Evolutionary conservation across 2,888 invertebrate species (phyloP).

Genomic region (Rotaria socialis): DNA sequence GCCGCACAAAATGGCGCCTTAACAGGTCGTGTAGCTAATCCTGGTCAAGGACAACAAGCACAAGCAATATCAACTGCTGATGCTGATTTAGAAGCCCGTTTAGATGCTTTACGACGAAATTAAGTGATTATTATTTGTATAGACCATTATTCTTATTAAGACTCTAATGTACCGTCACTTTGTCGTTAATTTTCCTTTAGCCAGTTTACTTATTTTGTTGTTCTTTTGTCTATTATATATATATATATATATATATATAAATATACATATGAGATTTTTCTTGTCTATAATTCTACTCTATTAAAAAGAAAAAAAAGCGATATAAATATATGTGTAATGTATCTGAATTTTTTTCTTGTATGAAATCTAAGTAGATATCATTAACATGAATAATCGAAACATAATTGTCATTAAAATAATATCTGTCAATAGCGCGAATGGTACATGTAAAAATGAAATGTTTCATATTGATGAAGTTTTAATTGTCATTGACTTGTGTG

Average conservation of each 20-base stretch:
- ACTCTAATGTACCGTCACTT: background rate
- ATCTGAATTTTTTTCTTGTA: too few relatives aligned
- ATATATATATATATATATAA: background rate
- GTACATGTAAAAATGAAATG: too few relatives aligned
- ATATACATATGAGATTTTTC: background rate
- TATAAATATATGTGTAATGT: background rate
- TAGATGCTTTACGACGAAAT: conserved; percentile 87
- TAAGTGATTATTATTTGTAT: conserved; percentile 47
- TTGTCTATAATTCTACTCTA: background rate
- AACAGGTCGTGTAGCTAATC: conserved; percentile 49
- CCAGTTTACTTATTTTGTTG: background rate
- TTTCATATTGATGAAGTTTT: too few relatives aligned
- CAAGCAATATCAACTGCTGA: conserved; percentile 67
- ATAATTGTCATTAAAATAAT: too few relatives aligned
- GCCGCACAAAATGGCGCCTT: conserved; percentile 70
- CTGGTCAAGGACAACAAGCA: conserved; percentile 48
- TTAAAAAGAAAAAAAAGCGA: background rate
- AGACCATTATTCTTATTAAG: background rate
- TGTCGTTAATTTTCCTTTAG: background rate
- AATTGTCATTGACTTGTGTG: too few relatives aligned
- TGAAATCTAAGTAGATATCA: too few relatives aligned
- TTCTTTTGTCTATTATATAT: background rate
- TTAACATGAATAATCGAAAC: too few relatives aligned
- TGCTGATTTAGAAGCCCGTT: conserved; percentile 89
- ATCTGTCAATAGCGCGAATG: too few relatives aligned